These are phyloP conservation scores for Pachycephus smyrnensis DNA, from an alignment of 2,888 invertebrate genomes.

Conservation along the genomic window DNA sequence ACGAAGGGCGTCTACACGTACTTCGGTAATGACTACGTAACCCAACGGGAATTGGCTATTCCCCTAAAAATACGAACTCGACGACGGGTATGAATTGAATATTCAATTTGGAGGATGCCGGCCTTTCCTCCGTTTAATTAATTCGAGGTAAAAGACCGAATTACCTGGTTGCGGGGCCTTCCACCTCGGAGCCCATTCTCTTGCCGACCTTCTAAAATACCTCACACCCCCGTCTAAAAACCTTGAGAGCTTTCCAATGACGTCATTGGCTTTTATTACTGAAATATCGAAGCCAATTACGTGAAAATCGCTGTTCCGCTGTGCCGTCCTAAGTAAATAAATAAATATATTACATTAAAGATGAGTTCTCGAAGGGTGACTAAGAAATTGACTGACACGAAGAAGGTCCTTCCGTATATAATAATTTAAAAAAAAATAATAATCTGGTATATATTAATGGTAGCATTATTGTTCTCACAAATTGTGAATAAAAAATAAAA, in stretches of 20 bases:
- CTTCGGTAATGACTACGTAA: background rate
- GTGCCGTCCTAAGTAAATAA: background rate
- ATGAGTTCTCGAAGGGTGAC: background rate
- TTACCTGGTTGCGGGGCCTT: background rate
- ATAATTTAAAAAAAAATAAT: background rate
- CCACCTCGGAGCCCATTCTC: background rate
- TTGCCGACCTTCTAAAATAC: background rate
- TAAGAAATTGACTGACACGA: too few species aligned
- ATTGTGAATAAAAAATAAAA: too few species aligned
- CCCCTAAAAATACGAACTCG: background rate
- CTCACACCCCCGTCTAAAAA: background rate
- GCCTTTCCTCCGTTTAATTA: background rate
- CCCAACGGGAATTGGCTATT: background rate
- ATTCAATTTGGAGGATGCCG: background rate
- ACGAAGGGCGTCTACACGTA: background rate
- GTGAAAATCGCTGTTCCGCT: background rate
- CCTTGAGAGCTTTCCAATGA: background rate
- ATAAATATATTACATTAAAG: background rate
- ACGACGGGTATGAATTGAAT: background rate
- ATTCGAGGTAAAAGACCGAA: background rate
- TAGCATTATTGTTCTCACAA: too few species aligned
- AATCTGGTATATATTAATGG: background rate
- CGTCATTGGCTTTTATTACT: background rate
- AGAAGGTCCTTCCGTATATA: too few species aligned
- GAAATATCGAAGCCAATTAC: background rate